These are phyloP conservation scores for Rhimphoctona megacephalus DNA, from an alignment of 2,888 invertebrate species.

Conservation along the genomic window DNA sequence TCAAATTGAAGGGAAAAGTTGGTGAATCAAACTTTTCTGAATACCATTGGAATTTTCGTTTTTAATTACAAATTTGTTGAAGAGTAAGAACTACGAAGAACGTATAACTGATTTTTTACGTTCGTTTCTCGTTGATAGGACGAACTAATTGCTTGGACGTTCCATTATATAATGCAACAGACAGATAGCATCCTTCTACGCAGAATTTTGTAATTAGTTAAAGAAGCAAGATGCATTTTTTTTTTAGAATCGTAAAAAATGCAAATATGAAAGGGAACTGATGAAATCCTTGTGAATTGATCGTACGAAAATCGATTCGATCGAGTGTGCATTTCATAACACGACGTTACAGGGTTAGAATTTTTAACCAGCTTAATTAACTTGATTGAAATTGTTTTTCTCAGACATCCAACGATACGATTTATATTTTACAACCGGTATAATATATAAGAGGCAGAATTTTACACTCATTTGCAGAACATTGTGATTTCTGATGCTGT, in stretches of 20 bases:
- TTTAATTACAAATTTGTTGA: neutral
- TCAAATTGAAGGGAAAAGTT: neutral
- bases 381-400: neutral
- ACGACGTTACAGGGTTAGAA: neutral
- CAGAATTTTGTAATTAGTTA: neutral
- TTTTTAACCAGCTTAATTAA: neutral
- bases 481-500: conserved; percentile 58
- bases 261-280: neutral
- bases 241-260: neutral
- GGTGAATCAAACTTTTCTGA: neutral
- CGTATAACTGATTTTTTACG: neutral
- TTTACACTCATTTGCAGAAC: conserved; percentile 25
- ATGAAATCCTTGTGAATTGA: neutral
- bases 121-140: neutral
- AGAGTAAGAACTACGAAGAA: neutral
- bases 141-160: neutral
- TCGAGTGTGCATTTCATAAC: neutral
- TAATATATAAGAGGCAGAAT: neutral
- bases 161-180: neutral
- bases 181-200: neutral
- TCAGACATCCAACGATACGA: conserved; percentile 8
- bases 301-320: neutral
- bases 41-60: neutral
- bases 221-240: neutral
- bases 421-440: neutral